Percentiles rank a stretch among this genome's conserved stretches.
Conservation (phyloP, 2,888 invertebrate genomes). For the Chrysotoxum bicinctum region DNA sequence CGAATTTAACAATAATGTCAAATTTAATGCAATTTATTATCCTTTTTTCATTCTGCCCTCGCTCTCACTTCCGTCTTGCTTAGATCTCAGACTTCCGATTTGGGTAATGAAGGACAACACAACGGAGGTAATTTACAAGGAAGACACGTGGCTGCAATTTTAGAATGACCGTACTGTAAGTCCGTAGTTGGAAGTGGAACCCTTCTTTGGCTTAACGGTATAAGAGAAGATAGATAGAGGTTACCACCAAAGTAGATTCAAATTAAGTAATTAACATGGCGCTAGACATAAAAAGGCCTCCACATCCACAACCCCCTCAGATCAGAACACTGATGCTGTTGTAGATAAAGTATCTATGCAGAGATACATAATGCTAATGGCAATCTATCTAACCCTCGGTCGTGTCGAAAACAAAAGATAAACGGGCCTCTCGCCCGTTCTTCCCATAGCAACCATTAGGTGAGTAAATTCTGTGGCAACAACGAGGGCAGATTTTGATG, state of each 20-base stretch:
- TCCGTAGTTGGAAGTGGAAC: background rate
- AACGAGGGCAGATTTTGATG: conserved; percentile 7
- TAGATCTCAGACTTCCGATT: conserved; percentile 53
- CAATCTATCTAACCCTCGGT: conserved; percentile 56
- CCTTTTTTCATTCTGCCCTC: conserved; percentile 74
- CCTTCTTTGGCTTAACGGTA: conserved; percentile 6
- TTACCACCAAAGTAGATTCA: conserved; percentile 75
- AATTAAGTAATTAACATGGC: conserved; percentile 79
- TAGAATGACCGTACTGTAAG: conserved; percentile 75
- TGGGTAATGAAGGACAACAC: conserved; percentile 60
- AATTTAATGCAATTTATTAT: conserved; percentile 81
- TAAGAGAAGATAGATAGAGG: conserved; percentile 47
- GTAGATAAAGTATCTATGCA: conserved; percentile 55
- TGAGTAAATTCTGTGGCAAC: conserved; percentile 36
- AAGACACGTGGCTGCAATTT: conserved; percentile 82
- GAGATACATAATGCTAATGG: conserved; percentile 57
- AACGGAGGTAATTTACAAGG: conserved; percentile 77
- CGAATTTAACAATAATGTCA: conserved; percentile 75
- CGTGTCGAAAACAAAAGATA: conserved; percentile 36
- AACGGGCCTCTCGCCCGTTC: background rate
- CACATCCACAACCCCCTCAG: background rate
- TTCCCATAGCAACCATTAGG: conserved; percentile 3
- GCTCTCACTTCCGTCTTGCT: conserved; percentile 36
- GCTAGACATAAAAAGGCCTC: conserved; percentile 64
- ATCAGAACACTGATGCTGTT: conserved; percentile 64